phyloP scores from a whole-genome alignment of 2,888 invertebrate genomes.

The Sturmia bella region DNA sequence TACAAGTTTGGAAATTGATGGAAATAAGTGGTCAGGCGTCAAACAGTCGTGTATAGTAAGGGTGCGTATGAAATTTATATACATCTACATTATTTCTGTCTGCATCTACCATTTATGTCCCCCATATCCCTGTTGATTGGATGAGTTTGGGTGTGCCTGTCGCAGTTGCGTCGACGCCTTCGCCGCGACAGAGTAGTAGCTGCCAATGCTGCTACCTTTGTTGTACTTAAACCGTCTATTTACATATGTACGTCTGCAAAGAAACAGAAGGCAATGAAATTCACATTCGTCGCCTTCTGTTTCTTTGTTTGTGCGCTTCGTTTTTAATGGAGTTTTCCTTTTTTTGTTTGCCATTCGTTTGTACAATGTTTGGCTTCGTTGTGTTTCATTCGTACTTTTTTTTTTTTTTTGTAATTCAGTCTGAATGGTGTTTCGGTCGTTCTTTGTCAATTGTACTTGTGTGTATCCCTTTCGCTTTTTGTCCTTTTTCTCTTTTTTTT shows the following conservation, averaged over 20 bases:
- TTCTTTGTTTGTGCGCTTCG: conserved; percentile 55
- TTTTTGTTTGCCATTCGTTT: conserved; percentile 31
- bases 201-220: conserved; percentile 53
- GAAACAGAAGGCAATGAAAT: conserved; percentile 48
- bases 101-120: conserved; percentile 65
- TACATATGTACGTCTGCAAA: conserved; percentile 54
- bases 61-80: conserved; percentile 56
- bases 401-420: conserved; percentile 39
- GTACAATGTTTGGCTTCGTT: conserved; percentile 47
- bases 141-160: conserved; percentile 79
- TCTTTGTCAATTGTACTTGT: conserved; percentile 12
- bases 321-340: conserved; percentile 39
- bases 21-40: conserved; percentile 39
- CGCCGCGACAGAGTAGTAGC: conserved; percentile 70
- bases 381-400: conserved; percentile 24
- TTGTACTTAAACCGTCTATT: conserved; percentile 52
- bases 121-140: conserved; percentile 67
- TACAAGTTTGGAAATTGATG: conserved; percentile 37
- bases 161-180: conserved; percentile 76
- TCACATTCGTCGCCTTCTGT: conserved; percentile 35
- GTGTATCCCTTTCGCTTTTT: conserved; percentile 30
- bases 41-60: conserved; percentile 40
- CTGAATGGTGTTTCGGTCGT: conserved; percentile 6
- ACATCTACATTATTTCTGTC: conserved; percentile 50
- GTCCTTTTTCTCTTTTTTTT: conserved; percentile 23